These are phyloP conservation scores for Cairina moschata DNA, from an alignment of 2,113 vertebrate species.

Conservation along the genomic window DNA sequence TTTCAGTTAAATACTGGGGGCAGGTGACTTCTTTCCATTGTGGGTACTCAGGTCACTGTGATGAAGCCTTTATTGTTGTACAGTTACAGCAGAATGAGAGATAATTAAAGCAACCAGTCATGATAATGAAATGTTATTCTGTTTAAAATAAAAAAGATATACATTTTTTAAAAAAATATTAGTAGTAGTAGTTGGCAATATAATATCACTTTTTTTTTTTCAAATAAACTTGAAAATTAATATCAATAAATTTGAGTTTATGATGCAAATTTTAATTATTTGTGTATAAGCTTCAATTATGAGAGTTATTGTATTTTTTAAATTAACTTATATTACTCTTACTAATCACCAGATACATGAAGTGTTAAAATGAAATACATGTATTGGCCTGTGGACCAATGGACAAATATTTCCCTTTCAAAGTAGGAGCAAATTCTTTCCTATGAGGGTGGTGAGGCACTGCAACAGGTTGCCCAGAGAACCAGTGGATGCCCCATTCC, in stretches of 20 bases:
- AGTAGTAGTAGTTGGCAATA: neutral
- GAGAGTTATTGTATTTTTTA: neutral
- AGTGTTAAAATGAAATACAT: neutral
- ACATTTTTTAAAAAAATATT: too few relatives aligned
- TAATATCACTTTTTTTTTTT: neutral
- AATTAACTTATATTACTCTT: neutral
- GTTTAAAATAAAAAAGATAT: neutral
- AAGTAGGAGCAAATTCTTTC: neutral
- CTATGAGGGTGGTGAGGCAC: too few relatives aligned
- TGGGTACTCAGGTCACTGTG: neutral
- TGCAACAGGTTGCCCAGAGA: too few relatives aligned
- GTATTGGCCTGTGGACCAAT: neutral
- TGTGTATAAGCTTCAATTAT: neutral
- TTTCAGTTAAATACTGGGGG: neutral
- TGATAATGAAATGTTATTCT: neutral
- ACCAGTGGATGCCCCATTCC: too few relatives aligned
- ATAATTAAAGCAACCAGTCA: neutral
- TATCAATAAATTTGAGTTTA: neutral
- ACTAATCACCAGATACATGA: neutral
- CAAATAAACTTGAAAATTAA: neutral
- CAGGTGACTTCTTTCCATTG: neutral
- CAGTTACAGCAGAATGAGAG: neutral
- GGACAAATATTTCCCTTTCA: neutral
- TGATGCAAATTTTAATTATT: neutral
- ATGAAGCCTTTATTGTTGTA: neutral